Percentiles rank a stretch among this genome's conserved stretches.
Conservation (phyloP, 2,797 vertebrate genomes). For the Cyprinodon diabolis region DNA sequence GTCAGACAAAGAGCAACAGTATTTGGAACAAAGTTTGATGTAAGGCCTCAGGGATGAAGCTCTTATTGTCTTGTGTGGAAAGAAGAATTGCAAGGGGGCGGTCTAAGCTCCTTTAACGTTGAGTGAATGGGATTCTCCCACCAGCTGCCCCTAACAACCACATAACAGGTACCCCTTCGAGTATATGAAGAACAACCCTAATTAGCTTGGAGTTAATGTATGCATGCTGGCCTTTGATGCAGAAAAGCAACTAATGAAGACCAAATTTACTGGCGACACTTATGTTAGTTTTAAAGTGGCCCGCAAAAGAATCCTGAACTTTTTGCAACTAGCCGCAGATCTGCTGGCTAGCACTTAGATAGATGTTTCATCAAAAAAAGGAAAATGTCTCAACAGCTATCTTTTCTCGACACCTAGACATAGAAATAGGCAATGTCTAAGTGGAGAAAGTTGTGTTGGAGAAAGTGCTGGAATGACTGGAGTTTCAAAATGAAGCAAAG, state of each 20-base stretch:
- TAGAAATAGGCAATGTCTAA: too few species aligned
- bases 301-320: slow-evolving; percentile 45
- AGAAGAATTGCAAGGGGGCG: slow-evolving; percentile 54
- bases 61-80: slow-evolving; percentile 58
- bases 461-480: too few species aligned
- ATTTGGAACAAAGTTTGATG: slow-evolving; percentile 72
- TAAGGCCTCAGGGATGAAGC: slow-evolving; percentile 63
- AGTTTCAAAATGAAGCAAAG: too few species aligned
- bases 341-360: slow-evolving; percentile 55
- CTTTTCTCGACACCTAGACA: too few species aligned
- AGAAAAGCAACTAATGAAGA: slow-evolving; percentile 47
- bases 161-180: slow-evolving; percentile 36
- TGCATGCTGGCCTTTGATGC: slow-evolving; percentile 66
- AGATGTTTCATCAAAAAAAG: slow-evolving; percentile 40
- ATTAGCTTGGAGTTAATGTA: slow-evolving; percentile 73
- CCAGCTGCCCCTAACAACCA: slow-evolving; percentile 69
- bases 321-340: slow-evolving; percentile 64
- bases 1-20: slow-evolving; percentile 54
- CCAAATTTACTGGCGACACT: slow-evolving; percentile 53
- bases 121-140: slow-evolving; percentile 57
- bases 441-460: too few species aligned
- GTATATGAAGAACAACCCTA: slow-evolving; percentile 46
- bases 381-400: not conserved
- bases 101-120: slow-evolving; percentile 61
- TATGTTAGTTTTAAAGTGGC: slow-evolving; percentile 56